Evolutionary conservation across 2,797 vertebrate genomes (phyloP).

Genomic region (Hemitrygon akajei): DNA sequence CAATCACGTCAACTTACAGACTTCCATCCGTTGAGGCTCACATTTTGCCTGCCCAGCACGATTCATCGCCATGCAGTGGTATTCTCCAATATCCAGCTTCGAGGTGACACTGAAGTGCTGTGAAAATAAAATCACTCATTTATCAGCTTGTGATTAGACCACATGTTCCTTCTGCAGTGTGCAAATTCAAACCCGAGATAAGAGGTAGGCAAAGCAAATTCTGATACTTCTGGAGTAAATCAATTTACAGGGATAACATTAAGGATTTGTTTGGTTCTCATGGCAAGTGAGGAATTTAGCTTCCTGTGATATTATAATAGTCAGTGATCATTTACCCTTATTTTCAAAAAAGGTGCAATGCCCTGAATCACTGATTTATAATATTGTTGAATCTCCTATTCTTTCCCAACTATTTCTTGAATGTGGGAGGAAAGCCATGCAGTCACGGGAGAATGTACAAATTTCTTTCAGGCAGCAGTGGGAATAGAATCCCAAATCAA

Average conservation of each 20-base stretch:
- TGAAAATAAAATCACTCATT: slow-evolving; percentile 28
- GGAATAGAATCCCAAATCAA: too few relatives aligned
- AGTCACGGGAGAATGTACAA: too few relatives aligned
- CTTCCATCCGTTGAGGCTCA: slow-evolving; percentile 82
- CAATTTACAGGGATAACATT: background rate
- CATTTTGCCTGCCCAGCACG: slow-evolving; percentile 84
- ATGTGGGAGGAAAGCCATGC: too few relatives aligned
- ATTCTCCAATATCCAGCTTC: slow-evolving; percentile 87
- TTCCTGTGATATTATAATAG: background rate
- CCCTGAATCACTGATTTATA: background rate
- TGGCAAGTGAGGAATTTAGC: background rate
- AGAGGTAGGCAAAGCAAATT: background rate
- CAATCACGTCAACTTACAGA: slow-evolving; percentile 75
- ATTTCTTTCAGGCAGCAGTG: too few relatives aligned
- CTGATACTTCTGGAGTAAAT: background rate
- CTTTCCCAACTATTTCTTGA: too few relatives aligned
- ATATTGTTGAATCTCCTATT: background rate
- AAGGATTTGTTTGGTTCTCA: background rate
- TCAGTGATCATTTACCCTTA: background rate
- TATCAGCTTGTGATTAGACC: background rate
- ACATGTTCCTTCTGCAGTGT: background rate
- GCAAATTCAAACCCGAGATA: background rate
- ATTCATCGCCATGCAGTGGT: slow-evolving; percentile 87
- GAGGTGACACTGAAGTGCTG: slow-evolving; percentile 82
- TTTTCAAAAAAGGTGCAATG: background rate